These are phyloP conservation scores for Drosophila novamexicana DNA, from an alignment of 1,140 invertebrate species.

Conservation along the genomic window DNA sequence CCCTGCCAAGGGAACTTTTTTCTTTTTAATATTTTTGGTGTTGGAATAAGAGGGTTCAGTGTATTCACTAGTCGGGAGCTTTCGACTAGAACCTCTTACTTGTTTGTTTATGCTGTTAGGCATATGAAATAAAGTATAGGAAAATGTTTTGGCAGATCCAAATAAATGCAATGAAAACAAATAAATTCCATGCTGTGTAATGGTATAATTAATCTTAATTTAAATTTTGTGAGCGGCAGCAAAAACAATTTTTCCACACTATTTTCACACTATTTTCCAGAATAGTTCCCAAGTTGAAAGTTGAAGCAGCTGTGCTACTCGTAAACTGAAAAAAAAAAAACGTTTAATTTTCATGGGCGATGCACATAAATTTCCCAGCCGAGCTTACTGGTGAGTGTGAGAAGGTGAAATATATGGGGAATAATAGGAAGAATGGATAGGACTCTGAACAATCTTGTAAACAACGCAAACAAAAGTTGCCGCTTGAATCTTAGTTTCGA, in stretches of 20 bases:
- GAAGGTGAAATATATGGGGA: slow-evolving; percentile 22
- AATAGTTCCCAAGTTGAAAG: slow-evolving; percentile 56
- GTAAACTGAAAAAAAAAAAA: slow-evolving; percentile 18
- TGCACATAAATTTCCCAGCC: slow-evolving; percentile 68
- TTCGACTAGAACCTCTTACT: no score
- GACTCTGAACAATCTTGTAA: slow-evolving; percentile 48
- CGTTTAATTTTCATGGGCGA: slow-evolving; percentile 69
- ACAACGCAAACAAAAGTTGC: slow-evolving; percentile 67
- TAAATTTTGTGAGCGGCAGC: slow-evolving; percentile 41
- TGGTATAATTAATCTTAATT: slow-evolving; percentile 74
- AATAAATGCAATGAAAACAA: slow-evolving; percentile 58
- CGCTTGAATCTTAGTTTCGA: slow-evolving; percentile 59
- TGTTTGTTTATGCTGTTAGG: no score
- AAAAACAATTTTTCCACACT: slow-evolving; percentile 70
- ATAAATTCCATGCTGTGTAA: slow-evolving; percentile 62
- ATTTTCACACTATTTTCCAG: slow-evolving; percentile 66
- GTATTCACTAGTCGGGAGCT: no score
- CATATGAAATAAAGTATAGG: not conserved
- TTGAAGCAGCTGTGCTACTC: slow-evolving; percentile 52
- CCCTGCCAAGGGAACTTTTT: no score
- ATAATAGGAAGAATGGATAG: slow-evolving; percentile 2
- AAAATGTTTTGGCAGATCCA: not conserved
- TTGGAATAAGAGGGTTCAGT: no score
- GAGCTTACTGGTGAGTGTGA: slow-evolving; percentile 41
- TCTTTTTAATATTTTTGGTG: no score